phyloP scores from a whole-genome alignment of 2,113 vertebrate genomes.

The Sinosuthora webbiana region DNA sequence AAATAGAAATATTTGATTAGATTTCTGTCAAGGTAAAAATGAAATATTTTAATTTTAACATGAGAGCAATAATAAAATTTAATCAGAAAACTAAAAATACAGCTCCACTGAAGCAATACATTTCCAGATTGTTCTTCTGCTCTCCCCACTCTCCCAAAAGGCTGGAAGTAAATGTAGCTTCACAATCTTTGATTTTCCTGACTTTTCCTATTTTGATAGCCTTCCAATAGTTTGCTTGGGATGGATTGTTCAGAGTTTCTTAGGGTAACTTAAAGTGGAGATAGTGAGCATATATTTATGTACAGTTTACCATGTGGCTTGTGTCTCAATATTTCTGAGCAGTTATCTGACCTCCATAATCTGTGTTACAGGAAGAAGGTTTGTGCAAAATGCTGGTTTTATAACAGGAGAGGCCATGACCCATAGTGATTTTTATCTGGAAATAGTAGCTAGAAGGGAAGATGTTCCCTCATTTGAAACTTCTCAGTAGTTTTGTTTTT shows the following conservation, averaged over 20 bases:
- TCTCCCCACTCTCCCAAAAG: neutral
- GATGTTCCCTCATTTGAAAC: neutral
- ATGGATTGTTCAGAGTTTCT: neutral
- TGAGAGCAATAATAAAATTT: neutral
- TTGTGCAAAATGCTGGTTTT: neutral
- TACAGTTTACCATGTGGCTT: neutral
- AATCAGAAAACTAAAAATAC: neutral
- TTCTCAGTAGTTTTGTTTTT: neutral
- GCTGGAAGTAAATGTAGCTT: neutral
- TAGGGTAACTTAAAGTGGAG: neutral
- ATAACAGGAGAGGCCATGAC: neutral
- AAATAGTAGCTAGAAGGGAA: neutral
- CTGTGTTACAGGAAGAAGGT: neutral
- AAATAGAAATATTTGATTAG: neutral
- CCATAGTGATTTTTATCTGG: neutral
- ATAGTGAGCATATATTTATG: neutral
- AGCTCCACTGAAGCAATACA: neutral
- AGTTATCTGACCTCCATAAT: neutral
- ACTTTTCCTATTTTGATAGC: neutral
- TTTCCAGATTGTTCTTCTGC: neutral
- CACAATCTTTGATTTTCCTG: neutral
- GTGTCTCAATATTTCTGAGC: neutral
- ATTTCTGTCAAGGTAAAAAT: neutral
- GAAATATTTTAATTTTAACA: neutral
- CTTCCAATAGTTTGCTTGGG: neutral